These are phyloP conservation scores for Chloromyia formosa DNA, from an alignment of 2,888 invertebrate genomes.

Conservation along the genomic window DNA sequence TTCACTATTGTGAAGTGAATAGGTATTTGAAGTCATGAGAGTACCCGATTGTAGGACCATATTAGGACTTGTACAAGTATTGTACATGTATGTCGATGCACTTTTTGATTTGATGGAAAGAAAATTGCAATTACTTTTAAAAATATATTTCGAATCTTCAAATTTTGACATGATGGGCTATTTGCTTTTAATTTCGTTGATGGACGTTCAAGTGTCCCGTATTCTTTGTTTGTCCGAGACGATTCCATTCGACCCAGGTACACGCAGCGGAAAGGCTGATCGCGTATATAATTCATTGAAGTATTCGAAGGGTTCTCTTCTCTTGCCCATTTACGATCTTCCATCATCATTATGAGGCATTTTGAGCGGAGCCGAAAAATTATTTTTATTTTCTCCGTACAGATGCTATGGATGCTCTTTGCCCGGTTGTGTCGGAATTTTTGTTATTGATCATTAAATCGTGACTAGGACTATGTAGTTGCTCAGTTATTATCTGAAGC, in stretches of 20 bases:
- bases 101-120: constrained; percentile 2
- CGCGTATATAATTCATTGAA: too few species aligned
- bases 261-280: too few species aligned
- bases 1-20: not conserved
- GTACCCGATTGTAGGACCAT: not conserved
- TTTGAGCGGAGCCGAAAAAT: constrained; percentile 17
- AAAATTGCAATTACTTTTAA: too few species aligned
- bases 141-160: too few species aligned
- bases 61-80: not conserved
- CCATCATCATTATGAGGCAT: constrained; percentile 18
- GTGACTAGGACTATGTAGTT: not conserved
- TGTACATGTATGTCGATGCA: constrained; percentile 7
- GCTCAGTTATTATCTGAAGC: constrained; percentile 10
- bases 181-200: too few species aligned
- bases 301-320: too few species aligned
- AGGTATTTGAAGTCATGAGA: not conserved
- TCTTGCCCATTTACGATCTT: too few species aligned
- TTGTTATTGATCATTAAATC: constrained; percentile 14
- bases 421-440: not conserved
- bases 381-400: not conserved
- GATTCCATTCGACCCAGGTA: too few species aligned
- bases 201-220: too few species aligned
- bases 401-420: not conserved
- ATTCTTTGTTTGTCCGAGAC: too few species aligned
- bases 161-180: too few species aligned